Base-by-base conservation (phyloP, 2,113 vertebrate genomes). In the Misgurnus mizolepis region DNA sequence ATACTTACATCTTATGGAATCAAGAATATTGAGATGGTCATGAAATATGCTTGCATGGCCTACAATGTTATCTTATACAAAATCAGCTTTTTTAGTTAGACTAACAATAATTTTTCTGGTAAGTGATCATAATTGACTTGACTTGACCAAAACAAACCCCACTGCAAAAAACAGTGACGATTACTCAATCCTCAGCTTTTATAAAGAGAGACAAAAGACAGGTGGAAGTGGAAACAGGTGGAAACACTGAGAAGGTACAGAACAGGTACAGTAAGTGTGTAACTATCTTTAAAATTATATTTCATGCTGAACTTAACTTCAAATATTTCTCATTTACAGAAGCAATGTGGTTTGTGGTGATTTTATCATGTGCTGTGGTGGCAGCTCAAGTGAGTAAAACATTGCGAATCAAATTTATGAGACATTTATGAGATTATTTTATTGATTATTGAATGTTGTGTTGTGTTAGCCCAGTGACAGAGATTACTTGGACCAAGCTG, bases 331-430 rank as follows among this genome's bases (percentile, higher is more conserved):
- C 60, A 18, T 76, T 67, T 56, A 12, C 6, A 39, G 79, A 66
- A 61, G 47, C 56, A 69, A 84, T 84, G 83, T 62, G 3, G 45
- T 56, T 81, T 69, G 60, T 84, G 9, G 34, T 74, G 5, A 56
- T 2, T 11, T 55, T 84, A 5, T 64, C 72, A 53, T 73, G 76
- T 75, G 62, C 74, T 62, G 75, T 58, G 50, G 75, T 67, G 9
- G 40, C 17, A 40, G 83, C 75, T 39, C 62, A 9, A 11, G 83
- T 84, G 10, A 81, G 83, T 84, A 69, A 14, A 18, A 64, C 4
- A 22, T 15, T 61, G 14, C 49, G 22, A 10, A 18, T 18, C 58
- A 60, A 7, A 5, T 3, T 2, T 6, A 61, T 18, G 17, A 6
- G 55, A 45, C 27, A 27, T 27, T 27, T 27, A 27, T 45, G 5